Evolutionary conservation across 2,888 invertebrate species (phyloP).

Genomic region (Latrodectus elegans): DNA sequence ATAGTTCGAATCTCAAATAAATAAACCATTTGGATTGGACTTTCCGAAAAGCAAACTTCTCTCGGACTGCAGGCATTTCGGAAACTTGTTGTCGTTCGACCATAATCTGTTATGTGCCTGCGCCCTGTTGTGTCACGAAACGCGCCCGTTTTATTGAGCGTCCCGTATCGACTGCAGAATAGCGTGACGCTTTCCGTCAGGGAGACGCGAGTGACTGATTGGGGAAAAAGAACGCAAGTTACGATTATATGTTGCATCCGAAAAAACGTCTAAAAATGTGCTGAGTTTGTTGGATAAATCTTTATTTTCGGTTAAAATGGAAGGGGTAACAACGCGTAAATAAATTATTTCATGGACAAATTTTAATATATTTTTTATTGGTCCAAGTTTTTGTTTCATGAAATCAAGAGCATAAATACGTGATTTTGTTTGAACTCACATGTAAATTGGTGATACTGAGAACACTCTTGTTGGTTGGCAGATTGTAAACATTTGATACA

Average conservation of each 20-base stretch:
- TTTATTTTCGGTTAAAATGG: no score
- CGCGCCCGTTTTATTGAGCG: constrained; percentile 45
- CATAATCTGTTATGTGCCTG: constrained; percentile 32
- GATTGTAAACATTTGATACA: no score
- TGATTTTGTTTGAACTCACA: no score
- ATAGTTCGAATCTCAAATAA: constrained; percentile 27
- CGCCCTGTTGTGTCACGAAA: constrained; percentile 43
- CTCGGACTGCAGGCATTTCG: constrained; percentile 19
- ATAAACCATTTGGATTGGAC: constrained; percentile 35
- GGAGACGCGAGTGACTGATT: constrained; percentile 21
- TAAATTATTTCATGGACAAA: no score
- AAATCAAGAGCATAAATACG: no score
- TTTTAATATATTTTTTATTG: no score
- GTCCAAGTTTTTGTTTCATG: no score
- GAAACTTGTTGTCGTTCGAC: constrained; percentile 14
- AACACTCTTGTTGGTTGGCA: no score
- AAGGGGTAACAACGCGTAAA: no score
- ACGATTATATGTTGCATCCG: background rate
- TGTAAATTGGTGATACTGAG: no score
- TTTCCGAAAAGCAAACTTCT: constrained; percentile 12
- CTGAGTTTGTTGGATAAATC: no score
- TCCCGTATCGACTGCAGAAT: constrained; percentile 40
- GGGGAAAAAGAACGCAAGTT: constrained; percentile 41
- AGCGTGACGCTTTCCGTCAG: constrained; percentile 27
- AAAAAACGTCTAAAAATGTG: background rate